These are phyloP conservation scores for Melanaphis sacchari DNA, from an alignment of 1,140 invertebrate species.

Conservation along the genomic window DNA sequence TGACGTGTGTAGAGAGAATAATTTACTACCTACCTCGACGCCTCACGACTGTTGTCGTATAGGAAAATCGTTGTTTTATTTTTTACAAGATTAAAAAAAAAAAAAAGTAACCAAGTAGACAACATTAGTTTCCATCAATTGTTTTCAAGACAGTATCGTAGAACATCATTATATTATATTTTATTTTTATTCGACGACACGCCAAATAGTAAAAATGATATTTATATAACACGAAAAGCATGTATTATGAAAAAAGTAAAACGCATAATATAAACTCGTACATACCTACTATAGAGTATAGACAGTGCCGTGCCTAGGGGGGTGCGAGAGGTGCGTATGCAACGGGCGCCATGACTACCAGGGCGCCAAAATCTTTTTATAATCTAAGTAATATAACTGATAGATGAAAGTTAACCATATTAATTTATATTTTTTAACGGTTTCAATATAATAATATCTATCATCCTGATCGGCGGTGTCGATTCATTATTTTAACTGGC, in stretches of 20 bases:
- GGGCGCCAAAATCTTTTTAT: too few species aligned
- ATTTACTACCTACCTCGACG: conserved; percentile 6
- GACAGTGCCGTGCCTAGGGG: too few species aligned
- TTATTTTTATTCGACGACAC: not conserved
- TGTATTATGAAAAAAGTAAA: not conserved
- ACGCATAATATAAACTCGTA: not conserved
- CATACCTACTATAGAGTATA: not conserved
- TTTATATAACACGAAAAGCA: not conserved
- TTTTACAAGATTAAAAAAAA: not conserved
- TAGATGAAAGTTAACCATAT: too few species aligned
- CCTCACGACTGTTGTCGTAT: not conserved
- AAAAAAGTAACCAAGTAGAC: not conserved
- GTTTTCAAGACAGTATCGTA: not conserved
- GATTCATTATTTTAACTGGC: too few species aligned
- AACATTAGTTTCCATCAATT: not conserved
- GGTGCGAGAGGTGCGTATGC: too few species aligned
- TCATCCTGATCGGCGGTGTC: too few species aligned
- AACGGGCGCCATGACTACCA: too few species aligned
- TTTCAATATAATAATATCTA: too few species aligned
- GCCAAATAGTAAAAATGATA: not conserved
- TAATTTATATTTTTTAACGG: too few species aligned
- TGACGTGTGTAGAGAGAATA: not conserved
- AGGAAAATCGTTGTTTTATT: not conserved
- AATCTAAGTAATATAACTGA: too few species aligned
- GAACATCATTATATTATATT: not conserved